Evolutionary conservation across 2,888 invertebrate species (phyloP).

Genomic region (Lycophotia porphyrea): DNA sequence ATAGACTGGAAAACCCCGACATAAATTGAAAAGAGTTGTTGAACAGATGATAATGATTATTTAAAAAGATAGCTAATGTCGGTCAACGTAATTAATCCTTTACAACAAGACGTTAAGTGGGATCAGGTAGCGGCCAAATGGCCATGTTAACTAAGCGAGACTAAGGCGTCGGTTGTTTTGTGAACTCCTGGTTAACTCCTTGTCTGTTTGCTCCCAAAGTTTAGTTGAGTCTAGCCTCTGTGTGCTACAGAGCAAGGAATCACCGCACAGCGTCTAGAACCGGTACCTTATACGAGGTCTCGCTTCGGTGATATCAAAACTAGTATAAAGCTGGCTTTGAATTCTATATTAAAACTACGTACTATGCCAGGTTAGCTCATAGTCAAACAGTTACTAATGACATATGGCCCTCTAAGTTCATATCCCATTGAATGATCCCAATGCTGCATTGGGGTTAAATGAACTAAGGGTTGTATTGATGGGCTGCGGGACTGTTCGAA

Average conservation of each 20-base stretch:
- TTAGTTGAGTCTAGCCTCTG: conserved; percentile 49
- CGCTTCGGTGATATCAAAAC: not conserved
- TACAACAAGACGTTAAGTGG: conserved; percentile 1
- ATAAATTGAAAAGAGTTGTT: not conserved
- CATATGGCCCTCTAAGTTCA: not conserved
- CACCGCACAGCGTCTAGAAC: not conserved
- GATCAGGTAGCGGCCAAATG: conserved; percentile 45
- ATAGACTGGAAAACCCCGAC: not conserved
- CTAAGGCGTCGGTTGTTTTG: conserved; percentile 55
- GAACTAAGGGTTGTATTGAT: too few relatives aligned
- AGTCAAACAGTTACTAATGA: not conserved
- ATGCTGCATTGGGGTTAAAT: too few relatives aligned
- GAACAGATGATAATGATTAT: not conserved
- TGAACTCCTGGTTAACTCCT: conserved; percentile 60
- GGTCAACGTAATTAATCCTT: conserved; percentile 12
- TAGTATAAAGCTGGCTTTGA: not conserved
- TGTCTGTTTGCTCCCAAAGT: conserved; percentile 65
- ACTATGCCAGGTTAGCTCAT: not conserved
- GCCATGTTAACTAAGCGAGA: conserved; percentile 56
- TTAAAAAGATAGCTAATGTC: not conserved
- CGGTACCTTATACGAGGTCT: not conserved
- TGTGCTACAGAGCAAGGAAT: conserved; percentile 33
- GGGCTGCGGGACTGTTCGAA: too few relatives aligned
- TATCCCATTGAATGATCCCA: too few relatives aligned
- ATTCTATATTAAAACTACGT: not conserved